Evolutionary conservation across 2,888 invertebrate species (phyloP).

Genomic region (Bembecia ichneumoniformis): DNA sequence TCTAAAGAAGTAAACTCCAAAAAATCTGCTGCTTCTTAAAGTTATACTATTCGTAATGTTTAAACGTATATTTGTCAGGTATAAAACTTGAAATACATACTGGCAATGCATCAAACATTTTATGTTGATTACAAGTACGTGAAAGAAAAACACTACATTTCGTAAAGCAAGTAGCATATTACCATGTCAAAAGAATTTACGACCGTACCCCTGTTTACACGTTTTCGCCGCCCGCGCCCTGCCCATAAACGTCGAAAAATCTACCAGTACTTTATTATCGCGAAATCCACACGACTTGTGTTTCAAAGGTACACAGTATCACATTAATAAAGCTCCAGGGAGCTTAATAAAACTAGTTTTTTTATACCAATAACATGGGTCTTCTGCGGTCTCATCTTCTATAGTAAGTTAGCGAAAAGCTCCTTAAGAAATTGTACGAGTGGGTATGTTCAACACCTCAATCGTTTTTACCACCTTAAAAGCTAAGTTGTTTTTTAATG

Average conservation of each 20-base stretch:
- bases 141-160: conserved; percentile 16
- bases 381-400: too few relatives aligned
- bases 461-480: too few relatives aligned
- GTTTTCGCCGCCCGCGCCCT: conserved; percentile 28
- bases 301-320: neutral
- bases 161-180: conserved; percentile 34
- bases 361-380: too few relatives aligned
- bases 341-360: too few relatives aligned
- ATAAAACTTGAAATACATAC: neutral
- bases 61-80: conserved; percentile 9
- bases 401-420: too few relatives aligned
- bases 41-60: too few relatives aligned
- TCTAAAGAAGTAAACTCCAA: too few relatives aligned
- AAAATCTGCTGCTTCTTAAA: too few relatives aligned
- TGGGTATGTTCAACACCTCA: too few relatives aligned
- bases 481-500: too few relatives aligned
- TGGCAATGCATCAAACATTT: conserved; percentile 8
- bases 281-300: conserved; percentile 19
- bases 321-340: too few relatives aligned
- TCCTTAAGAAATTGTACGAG: too few relatives aligned
- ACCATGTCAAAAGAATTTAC: conserved; percentile 55
- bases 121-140: conserved; percentile 8
- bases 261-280: conserved; percentile 31
- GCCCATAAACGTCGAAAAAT: conserved; percentile 34
- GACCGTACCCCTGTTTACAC: conserved; percentile 38